A percentile compares a stretch with the other conserved stretches of the same genome.
Evolutionary conservation across 1,140 invertebrate genomes (phyloP).

Genomic region (Prorops nasuta): DNA sequence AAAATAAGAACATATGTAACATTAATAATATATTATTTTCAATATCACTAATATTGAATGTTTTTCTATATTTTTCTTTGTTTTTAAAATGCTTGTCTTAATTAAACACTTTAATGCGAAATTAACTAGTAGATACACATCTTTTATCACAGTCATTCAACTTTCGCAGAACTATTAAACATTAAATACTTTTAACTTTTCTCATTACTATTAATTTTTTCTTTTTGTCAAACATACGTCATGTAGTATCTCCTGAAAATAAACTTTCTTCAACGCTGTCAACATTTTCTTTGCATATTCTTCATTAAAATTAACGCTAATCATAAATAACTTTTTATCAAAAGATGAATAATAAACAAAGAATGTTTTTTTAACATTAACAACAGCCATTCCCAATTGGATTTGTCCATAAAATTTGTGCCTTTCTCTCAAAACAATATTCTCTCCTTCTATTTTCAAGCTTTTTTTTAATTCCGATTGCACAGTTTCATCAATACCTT

Average conservation of each 20-base stretch:
- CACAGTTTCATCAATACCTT: constrained; percentile 10
- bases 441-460: constrained; percentile 3
- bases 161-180: not conserved
- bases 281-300: constrained; percentile 8
- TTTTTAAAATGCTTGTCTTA: not conserved
- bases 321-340: constrained; percentile 1
- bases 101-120: not conserved
- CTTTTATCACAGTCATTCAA: not conserved
- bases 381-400: constrained; percentile 14
- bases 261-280: constrained; percentile 5
- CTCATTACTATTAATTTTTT: not conserved
- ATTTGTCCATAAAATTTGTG: constrained; percentile 22
- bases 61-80: not conserved
- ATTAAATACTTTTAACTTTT: not conserved
- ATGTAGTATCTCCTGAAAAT: constrained; percentile 19
- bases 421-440: constrained; percentile 6
- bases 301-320: constrained; percentile 13
- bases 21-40: not conserved
- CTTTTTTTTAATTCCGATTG: constrained; percentile 1
- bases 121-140: not conserved
- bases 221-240: constrained; percentile 11
- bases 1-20: too few relatives aligned
- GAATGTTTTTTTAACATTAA: constrained; percentile 14
- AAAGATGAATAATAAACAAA: constrained; percentile 16
- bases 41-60: not conserved